A percentile compares a stretch with the other conserved stretches of the same genome.
Conservation (phyloP, 2,888 invertebrate genomes). For the Stegana nigrithorax region DNA sequence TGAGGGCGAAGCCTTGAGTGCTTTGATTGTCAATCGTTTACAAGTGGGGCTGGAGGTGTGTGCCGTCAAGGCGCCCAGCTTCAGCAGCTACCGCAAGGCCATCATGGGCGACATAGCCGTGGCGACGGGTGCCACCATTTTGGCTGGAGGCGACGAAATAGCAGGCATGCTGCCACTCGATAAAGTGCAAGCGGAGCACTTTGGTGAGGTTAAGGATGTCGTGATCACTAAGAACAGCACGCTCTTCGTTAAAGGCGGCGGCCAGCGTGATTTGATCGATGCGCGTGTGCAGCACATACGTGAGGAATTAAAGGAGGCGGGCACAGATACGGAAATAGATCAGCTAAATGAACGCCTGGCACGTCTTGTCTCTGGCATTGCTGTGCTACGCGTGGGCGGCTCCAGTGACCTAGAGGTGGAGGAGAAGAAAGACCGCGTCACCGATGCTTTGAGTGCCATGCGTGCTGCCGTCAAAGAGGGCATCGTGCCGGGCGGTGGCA, state of each 20-base stretch:
- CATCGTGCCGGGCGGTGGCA: conserved; percentile 94
- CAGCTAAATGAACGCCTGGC: conserved; percentile 91
- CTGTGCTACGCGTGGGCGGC: conserved; percentile 84
- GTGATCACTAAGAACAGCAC: conserved; percentile 93
- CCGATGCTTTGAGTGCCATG: conserved; percentile 92
- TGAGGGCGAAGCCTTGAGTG: conserved; percentile 92
- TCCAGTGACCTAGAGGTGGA: conserved; percentile 91
- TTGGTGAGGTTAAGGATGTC: conserved; percentile 91
- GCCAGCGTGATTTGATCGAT: conserved; percentile 82
- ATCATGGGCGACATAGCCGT: conserved; percentile 93
- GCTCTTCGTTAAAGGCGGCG: conserved; percentile 77
- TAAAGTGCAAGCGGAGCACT: conserved; percentile 81
- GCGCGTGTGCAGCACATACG: conserved; percentile 83
- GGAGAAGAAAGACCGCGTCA: conserved; percentile 95
- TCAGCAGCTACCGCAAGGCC: conserved; percentile 92
- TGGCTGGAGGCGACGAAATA: conserved; percentile 87
- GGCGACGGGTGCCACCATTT: conserved; percentile 88
- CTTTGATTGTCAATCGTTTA: conserved; percentile 89
- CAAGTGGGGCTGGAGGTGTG: conserved; percentile 93
- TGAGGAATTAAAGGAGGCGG: conserved; percentile 87
- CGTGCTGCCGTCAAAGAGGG: conserved; percentile 95
- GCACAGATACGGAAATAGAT: conserved; percentile 94
- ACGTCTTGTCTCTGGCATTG: conserved; percentile 85
- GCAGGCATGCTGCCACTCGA: conserved; percentile 80
- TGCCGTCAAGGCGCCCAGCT: conserved; percentile 95